Percentiles rank a stretch among this genome's conserved stretches.
phyloP scores from a whole-genome alignment of 2,797 vertebrate species.

The Aulostomus chinensis region DNA sequence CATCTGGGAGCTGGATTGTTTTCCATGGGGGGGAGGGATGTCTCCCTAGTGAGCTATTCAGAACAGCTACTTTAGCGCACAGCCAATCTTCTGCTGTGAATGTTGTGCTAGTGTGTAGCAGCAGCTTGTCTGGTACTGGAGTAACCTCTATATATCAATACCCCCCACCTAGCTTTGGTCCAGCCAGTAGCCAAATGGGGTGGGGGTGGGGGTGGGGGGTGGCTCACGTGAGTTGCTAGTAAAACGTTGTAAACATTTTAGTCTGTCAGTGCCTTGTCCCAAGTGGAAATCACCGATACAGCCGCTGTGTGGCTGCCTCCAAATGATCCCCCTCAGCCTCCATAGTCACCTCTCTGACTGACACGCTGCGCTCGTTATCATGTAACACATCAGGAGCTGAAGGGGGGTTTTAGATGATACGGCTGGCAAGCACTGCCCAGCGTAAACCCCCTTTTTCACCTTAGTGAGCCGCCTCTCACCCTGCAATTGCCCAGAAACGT shows the following conservation, averaged over 20 bases:
- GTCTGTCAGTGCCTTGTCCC: constrained; percentile 61
- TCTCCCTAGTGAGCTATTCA: constrained; percentile 65
- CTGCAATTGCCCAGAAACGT: constrained; percentile 18
- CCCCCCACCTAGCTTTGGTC: too few species aligned
- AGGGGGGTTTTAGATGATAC: constrained; percentile 44
- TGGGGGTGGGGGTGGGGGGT: too few species aligned
- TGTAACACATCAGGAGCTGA: constrained; percentile 63
- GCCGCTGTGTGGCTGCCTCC: constrained; percentile 69
- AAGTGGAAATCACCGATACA: constrained; percentile 74
- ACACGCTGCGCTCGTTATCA: constrained; percentile 69
- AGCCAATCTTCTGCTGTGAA: constrained; percentile 64
- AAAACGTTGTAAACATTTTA: constrained; percentile 70
- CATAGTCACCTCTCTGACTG: constrained; percentile 65
- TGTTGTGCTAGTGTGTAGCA: constrained; percentile 52
- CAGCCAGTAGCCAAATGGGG: too few species aligned
- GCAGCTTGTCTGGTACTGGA: constrained; percentile 34
- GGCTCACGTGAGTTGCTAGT: too few species aligned
- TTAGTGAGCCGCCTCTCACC: constrained; percentile 2
- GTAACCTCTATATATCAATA: constrained; percentile 60
- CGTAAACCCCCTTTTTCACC: constrained; percentile 25
- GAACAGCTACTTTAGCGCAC: constrained; percentile 61
- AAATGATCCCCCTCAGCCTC: constrained; percentile 72
- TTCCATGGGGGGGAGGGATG: constrained; percentile 55
- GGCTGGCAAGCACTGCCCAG: constrained; percentile 34
- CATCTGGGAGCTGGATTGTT: constrained; percentile 78